Percentiles rank a stretch among this genome's conserved stretches.
Evolutionary conservation across 2,113 vertebrate genomes (phyloP).

Genomic region (Pollachius pollachius): DNA sequence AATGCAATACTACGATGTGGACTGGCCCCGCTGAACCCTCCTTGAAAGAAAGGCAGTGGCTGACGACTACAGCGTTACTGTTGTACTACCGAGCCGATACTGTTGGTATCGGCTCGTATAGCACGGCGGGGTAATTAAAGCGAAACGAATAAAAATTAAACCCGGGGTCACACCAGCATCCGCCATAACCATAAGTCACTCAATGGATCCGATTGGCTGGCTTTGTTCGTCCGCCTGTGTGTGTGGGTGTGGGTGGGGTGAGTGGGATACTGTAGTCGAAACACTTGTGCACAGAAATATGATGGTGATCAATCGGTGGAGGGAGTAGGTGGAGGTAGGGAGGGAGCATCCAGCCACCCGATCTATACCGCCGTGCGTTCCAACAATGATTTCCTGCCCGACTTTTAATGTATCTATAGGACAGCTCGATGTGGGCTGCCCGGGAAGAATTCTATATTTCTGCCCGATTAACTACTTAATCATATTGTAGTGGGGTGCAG

Average conservation of each 20-base stretch:
- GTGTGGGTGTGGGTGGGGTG: conserved; percentile 7
- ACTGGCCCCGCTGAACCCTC: too few species aligned
- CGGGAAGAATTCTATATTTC: conserved; percentile 75
- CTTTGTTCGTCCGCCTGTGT: not conserved
- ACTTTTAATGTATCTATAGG: conserved; percentile 74
- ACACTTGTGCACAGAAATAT: too few species aligned
- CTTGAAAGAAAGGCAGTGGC: too few species aligned
- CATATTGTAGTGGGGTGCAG: conserved; percentile 53
- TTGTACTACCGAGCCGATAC: too few species aligned
- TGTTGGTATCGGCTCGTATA: too few species aligned
- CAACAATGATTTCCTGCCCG: conserved; percentile 75
- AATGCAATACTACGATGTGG: too few species aligned
- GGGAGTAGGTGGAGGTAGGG: conserved; percentile 26
- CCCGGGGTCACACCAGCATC: too few species aligned
- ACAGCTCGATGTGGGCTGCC: conserved; percentile 65
- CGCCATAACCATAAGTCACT: conserved; percentile 13
- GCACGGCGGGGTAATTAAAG: too few species aligned
- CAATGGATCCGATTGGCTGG: conserved; percentile 27
- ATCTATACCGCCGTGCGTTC: conserved; percentile 66
- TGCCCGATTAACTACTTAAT: conserved; percentile 76
- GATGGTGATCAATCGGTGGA: not conserved
- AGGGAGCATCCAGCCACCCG: conserved; percentile 30
- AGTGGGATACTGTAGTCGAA: conserved; percentile 19
- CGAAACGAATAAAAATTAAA: too few species aligned
- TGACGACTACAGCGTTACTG: too few species aligned